Base-by-base conservation (phyloP, 2,797 vertebrate species). In the Potorous gilbertii region DNA sequence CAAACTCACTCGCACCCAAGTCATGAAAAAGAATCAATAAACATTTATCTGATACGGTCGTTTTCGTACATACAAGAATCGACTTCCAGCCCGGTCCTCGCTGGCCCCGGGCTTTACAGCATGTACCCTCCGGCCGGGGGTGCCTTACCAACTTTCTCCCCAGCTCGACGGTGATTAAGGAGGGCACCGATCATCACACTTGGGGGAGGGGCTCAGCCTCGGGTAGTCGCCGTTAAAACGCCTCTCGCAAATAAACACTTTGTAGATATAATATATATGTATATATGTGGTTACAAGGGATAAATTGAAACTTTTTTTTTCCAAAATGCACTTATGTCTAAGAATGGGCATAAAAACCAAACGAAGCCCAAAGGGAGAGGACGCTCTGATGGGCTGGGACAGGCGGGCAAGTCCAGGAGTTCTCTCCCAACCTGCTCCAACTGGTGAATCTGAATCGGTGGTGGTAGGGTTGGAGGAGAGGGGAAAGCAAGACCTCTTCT, bases 221-320 rank as follows among this genome's bases (percentile, higher is more conserved):
- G 98, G 98, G 98, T 97, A 98, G 98, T 98, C 97, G 98, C 98
- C 94, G 96, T 98, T 98, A 98, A 98, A 98, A 98, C 98, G 90
- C 96, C 74, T 98, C 98, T 98, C 98, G 98, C 98, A 98, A 98
- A 99, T 99, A 99, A 98, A 99, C 98, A 98, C 98, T 99, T 98
- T 98, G 95, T 98, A 98, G 94, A 98, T 97, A 98, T 95, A 98
- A 98, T 98, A 98, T 99, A 98, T 98, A 98, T 98, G 98, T 98
- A 98, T 98, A 98, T 98, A 98, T 98, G 98, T 98, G 98, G 98
- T 98, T 98, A 99, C 98, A 98, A 98, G 98, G 98, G 98, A 98
- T 98, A 98, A 97, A 98, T 98, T 98, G 98, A 98, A 98, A 94
- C 96, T 96, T 93, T 97, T 98, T 57, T 74, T 97, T 98, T 97